Percentiles rank a stretch among this genome's conserved stretches.
Evolutionary conservation across 2,797 vertebrate genomes (phyloP).

Genomic region (Thamnophis elegans): DNA sequence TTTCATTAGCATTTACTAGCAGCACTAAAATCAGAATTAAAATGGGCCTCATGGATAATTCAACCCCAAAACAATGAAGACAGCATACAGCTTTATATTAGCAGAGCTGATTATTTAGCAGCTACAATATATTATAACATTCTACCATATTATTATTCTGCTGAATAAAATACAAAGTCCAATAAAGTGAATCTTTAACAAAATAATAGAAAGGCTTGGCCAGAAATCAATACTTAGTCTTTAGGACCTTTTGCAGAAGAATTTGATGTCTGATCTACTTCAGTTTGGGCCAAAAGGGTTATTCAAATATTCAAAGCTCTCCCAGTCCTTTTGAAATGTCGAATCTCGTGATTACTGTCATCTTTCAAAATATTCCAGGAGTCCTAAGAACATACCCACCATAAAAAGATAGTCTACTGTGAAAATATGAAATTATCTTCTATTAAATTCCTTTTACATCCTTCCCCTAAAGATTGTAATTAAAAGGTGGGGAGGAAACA

Average conservation of each 20-base stretch:
- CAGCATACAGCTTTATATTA: constrained; percentile 15
- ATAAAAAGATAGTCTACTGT: background rate
- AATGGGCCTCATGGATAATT: constrained; percentile 34
- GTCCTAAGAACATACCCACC: background rate
- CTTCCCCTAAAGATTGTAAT: background rate
- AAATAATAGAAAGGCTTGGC: background rate
- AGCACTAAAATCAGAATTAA: constrained; percentile 36
- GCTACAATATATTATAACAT: background rate
- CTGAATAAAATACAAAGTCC: background rate
- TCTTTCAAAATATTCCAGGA: background rate
- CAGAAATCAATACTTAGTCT: background rate
- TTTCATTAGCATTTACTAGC: constrained; percentile 40
- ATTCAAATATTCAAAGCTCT: background rate
- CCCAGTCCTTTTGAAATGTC: background rate
- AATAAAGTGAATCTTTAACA: background rate
- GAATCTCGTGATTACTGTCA: background rate
- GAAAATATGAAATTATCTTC: background rate
- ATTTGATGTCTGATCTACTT: background rate
- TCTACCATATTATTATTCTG: background rate
- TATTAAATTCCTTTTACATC: background rate
- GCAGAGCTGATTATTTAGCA: background rate
- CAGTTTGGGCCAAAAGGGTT: background rate
- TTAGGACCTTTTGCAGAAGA: background rate
- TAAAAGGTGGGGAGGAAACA: background rate
- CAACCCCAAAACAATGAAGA: constrained; percentile 33